Evolutionary conservation across 2,113 vertebrate genomes (phyloP).

Genomic region (Pogona vitticeps): DNA sequence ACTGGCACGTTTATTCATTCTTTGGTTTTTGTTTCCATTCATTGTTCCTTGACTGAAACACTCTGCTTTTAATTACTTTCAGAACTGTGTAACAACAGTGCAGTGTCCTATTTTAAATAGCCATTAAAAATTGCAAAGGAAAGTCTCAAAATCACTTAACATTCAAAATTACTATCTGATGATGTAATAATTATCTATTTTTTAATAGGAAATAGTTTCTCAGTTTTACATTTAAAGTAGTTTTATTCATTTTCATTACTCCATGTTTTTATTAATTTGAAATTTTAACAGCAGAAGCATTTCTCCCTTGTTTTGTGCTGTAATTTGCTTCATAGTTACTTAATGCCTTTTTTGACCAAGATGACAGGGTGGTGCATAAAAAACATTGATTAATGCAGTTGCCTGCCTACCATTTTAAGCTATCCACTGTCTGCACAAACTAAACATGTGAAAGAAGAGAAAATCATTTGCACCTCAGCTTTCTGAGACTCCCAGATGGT

Average conservation of each 20-base stretch:
- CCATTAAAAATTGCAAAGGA: neutral
- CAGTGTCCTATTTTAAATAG: neutral
- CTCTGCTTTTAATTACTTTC: neutral
- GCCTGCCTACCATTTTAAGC: neutral
- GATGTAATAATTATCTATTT: neutral
- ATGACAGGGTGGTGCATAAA: neutral
- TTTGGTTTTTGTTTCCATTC: neutral
- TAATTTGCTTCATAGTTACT: neutral
- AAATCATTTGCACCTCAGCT: neutral
- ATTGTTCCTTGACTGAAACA: neutral
- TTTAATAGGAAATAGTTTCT: neutral
- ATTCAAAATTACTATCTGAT: neutral
- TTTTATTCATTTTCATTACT: neutral
- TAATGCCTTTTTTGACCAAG: accelerated
- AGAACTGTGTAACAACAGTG: neutral
- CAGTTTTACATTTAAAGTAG: neutral
- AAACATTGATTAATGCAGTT: neutral
- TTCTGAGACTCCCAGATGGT: neutral
- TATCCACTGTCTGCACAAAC: accelerated
- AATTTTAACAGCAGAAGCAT: neutral
- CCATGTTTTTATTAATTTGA: neutral
- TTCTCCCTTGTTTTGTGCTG: neutral
- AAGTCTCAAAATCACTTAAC: accelerated
- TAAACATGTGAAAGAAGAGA: neutral
- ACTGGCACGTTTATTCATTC: neutral